Percentiles rank a stretch among this genome's conserved stretches.
Evolutionary conservation across 2,888 invertebrate genomes (phyloP).

Genomic region (Tetragonisca angustula): DNA sequence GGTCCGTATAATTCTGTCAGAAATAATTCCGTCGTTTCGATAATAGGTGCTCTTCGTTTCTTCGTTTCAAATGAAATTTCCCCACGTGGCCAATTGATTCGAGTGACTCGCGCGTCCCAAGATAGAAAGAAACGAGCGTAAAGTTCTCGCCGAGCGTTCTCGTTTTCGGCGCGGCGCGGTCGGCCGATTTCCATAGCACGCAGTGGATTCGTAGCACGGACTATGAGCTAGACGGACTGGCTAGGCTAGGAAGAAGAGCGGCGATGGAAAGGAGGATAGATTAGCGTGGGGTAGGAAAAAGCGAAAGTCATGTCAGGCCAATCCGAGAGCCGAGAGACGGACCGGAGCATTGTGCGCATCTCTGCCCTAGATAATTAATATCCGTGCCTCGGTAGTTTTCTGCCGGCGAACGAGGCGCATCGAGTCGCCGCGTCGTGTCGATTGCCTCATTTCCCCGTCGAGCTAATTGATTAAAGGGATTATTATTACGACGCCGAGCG

Average conservation of each 20-base stretch:
- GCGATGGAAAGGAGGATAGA: conserved; percentile 52
- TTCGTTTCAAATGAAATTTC: too few species aligned
- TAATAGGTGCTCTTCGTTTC: too few species aligned
- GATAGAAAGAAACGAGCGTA: conserved; percentile 13
- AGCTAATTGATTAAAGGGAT: conserved; percentile 78
- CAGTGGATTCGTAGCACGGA: conserved; percentile 23
- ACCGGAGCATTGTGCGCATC: conserved; percentile 72
- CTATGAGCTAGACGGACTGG: neutral
- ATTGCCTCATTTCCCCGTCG: conserved; percentile 64
- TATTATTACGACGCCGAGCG: conserved; percentile 57
- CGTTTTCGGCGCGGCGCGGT: conserved; percentile 44
- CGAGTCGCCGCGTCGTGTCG: conserved; percentile 39
- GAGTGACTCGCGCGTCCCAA: neutral
- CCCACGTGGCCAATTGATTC: neutral
- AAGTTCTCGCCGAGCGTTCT: conserved; percentile 2
- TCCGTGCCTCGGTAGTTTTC: conserved; percentile 71
- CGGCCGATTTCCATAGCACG: conserved; percentile 34
- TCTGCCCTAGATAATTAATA: conserved; percentile 81
- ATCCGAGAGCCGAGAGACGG: conserved; percentile 57
- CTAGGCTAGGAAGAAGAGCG: conserved; percentile 18
- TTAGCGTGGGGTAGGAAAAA: conserved; percentile 69
- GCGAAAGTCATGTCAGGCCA: conserved; percentile 74
- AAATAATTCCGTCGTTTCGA: too few species aligned
- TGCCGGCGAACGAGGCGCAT: conserved; percentile 34
- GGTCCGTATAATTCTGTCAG: too few species aligned